Base-by-base conservation (phyloP, 2,888 invertebrate genomes). In the Terebella lapidaria region DNA sequence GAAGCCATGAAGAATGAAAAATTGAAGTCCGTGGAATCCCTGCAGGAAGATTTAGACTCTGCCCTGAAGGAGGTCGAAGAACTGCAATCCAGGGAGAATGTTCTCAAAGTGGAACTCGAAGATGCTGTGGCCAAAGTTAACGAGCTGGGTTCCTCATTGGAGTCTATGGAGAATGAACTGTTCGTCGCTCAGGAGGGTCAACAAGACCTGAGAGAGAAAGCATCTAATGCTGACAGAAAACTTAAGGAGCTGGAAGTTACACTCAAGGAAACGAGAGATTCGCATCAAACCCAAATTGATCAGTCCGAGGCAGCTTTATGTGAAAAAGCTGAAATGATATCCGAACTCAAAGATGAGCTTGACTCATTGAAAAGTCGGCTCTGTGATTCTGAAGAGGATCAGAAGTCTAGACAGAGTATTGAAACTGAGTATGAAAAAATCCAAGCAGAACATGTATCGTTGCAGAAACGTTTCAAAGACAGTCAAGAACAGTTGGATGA, bases 401-500 rank as follows among this genome's bases (percentile, higher is more conserved):
- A 15, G 42, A 10, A 35, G 42, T 35, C 42, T 15, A 35, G 10
- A 15, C 42, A 35, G n/a, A 35, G n/a, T 35, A 35, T 15, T 35
- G 10, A 35, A 35, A 15, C 42, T 35, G 42, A 35, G 10, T 35
- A 15, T 35, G 42, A 35, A 49, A 49, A 24, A 49, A 10, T 20
- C 10, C 18, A 53, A 27, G 5, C 10, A 26, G 53, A 53, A 5
- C 20, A 25, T 25, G 15, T 10, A 10, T 5, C 5, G 4, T 10
- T 4, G 20, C 10, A 55, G 4, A 35, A 35, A n/a, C 42, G 10
- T n/a, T n/a, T 35, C n/a, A 35, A 35, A 35, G 10, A 35, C 10
- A 5, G 3, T 5, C 63, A 63, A 26, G 51, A 49, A 24, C 58
- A 63, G 20, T 46, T 58, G 47, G 61, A 63, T 1, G 63, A 63